Evolutionary conservation across 1,140 invertebrate species (phyloP), one percentile per base, ranked within the genome.

Genomic region (Drosophila sulfurigaster): DNA sequence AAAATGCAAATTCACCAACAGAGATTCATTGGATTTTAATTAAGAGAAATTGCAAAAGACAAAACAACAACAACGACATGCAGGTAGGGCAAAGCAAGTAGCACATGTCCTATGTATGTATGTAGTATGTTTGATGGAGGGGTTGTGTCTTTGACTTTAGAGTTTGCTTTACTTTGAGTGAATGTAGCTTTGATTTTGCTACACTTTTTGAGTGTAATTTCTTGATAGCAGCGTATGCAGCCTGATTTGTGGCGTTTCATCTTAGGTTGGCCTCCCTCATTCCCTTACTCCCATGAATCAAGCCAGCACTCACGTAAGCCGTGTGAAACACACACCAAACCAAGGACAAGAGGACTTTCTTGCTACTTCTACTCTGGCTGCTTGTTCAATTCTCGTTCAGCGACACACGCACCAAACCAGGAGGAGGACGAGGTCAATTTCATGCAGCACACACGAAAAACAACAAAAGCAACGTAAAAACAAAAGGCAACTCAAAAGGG

Each of bases 1-100:
- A 78, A 81, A 60, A 79, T 75, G 73, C 32, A 83, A 75, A 83
- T 74, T 52, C 81, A 38, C 11, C 25, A 75, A 70, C 46, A 52
- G 60, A 80, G 68, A 77, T 66, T 88, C 73, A 82, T 87, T 78
- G 66, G 77, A 88, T 82, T 87, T 87, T 87, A 87, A 87, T 87
- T 88, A 87, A 88, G 58, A 83, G 51, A 59, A 69, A 70, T 57
- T 10, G 72, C 54, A 60, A 68, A 25, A 65, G 46, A 62, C 30
- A 65, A 32, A n/a, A 30, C 8, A n/a, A 30, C 4, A 35, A 57
- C n/a, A 75, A 25, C 20, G 0, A 60, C 46, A 41, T 49, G 56
- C 46, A 51, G 15, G 20, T 25, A 25, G 20, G 20, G 25, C 5
- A 30, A 28, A 57, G 10, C 7, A 51, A 28, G 41, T 43, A 11